phyloP scores from a whole-genome alignment of 2,888 invertebrate species.

The Unio pictorum region DNA sequence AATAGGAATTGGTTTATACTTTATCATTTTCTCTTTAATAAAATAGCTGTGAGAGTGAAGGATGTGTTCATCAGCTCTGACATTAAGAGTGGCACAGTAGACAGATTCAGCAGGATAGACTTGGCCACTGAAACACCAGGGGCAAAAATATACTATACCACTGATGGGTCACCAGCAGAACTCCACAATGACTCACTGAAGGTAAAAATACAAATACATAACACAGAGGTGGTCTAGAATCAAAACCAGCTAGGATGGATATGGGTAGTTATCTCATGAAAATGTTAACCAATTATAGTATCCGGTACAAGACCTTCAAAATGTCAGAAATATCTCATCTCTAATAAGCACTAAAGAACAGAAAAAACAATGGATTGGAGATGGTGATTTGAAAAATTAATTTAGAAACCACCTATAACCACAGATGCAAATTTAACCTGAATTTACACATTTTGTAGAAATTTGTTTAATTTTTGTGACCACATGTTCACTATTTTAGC shows the following conservation, averaged over 20 bases:
- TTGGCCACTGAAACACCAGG: slow-evolving; percentile 59
- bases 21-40: background rate
- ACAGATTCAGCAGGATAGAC: slow-evolving; percentile 51
- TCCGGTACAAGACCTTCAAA: too few relatives aligned
- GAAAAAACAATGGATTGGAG: too few relatives aligned
- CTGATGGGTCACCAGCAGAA: slow-evolving; percentile 68
- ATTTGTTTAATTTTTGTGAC: background rate
- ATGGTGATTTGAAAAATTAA: too few relatives aligned
- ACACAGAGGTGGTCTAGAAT: background rate
- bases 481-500: too few relatives aligned
- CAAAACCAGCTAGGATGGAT: background rate
- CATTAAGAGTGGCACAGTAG: slow-evolving; percentile 59
- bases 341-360: too few relatives aligned
- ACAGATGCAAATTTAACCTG: too few relatives aligned
- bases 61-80: slow-evolving; percentile 54
- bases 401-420: too few relatives aligned
- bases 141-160: slow-evolving; percentile 68
- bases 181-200: slow-evolving; percentile 56
- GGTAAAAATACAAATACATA: slow-evolving; percentile 38
- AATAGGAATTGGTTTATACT: too few relatives aligned
- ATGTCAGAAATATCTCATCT: too few relatives aligned
- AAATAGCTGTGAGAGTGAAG: slow-evolving; percentile 48
- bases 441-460: too few relatives aligned
- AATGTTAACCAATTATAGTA: too few relatives aligned
- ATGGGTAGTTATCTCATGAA: background rate